Evolutionary conservation across 2,888 invertebrate species (phyloP).

Genomic region (Nomada ferruginata): DNA sequence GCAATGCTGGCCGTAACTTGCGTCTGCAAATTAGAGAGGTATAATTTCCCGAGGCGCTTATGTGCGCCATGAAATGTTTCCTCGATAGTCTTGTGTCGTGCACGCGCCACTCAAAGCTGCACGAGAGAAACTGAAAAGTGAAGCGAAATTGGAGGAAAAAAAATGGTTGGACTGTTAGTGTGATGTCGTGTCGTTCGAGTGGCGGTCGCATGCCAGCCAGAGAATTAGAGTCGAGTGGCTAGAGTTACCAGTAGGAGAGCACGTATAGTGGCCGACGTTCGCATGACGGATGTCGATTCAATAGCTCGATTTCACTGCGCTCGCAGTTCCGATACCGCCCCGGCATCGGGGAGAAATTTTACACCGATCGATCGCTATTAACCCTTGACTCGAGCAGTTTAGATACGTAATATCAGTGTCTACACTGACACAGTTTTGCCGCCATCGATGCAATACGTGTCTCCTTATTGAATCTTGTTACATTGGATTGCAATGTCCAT

Average conservation of each 20-base stretch:
- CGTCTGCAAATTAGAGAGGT: constrained; percentile 2
- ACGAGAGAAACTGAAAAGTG: constrained; percentile 44
- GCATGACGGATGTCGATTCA: constrained; percentile 82
- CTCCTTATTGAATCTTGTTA: not conserved
- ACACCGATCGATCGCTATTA: constrained; percentile 72
- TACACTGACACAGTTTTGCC: not conserved
- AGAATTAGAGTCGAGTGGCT: constrained; percentile 81
- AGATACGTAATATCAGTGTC: constrained; percentile 13
- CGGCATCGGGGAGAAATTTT: constrained; percentile 74
- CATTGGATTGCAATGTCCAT: too few species aligned
- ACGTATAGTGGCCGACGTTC: constrained; percentile 72
- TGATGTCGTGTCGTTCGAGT: constrained; percentile 79
- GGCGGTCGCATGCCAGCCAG: constrained; percentile 80
- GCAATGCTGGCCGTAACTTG: not conserved
- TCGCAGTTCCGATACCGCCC: constrained; percentile 75
- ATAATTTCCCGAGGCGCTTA: constrained; percentile 24
- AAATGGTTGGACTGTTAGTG: constrained; percentile 63
- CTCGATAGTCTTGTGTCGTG: constrained; percentile 57
- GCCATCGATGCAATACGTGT: not conserved
- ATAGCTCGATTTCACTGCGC: constrained; percentile 80
- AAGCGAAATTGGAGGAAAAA: constrained; percentile 35
- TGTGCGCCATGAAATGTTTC: constrained; percentile 30
- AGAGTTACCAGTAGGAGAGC: constrained; percentile 74
- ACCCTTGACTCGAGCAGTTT: constrained; percentile 32
- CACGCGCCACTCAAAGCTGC: constrained; percentile 42